These are phyloP conservation scores for Pecten maximus DNA, from an alignment of 2,888 invertebrate species.

Conservation along the genomic window DNA sequence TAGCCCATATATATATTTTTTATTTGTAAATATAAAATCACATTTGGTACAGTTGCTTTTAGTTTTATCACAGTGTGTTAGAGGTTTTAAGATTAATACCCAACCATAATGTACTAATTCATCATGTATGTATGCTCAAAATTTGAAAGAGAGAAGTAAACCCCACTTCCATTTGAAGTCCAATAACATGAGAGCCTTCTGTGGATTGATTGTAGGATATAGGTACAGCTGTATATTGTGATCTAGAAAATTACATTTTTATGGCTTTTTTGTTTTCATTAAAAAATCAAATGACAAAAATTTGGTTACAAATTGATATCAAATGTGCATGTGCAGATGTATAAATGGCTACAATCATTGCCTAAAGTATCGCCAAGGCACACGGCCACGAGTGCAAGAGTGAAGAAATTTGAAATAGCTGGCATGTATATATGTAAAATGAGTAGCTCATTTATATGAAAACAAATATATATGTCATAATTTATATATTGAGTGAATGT, in stretches of 20 bases:
- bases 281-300: neutral
- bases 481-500: conserved; percentile 4
- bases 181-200: neutral
- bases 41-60: neutral
- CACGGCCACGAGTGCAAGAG: neutral
- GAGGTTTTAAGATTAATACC: neutral
- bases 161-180: neutral
- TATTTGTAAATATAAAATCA: conserved; percentile 4
- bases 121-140: neutral
- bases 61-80: neutral
- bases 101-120: neutral
- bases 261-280: neutral
- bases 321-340: conserved; percentile 12
- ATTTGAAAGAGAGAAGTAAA: neutral
- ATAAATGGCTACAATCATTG: neutral
- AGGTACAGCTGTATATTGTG: neutral
- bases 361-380: neutral
- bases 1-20: neutral
- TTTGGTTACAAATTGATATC: conserved; percentile 22
- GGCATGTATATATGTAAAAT: conserved; percentile 1
- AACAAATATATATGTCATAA: conserved; percentile 28
- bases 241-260: neutral
- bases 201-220: neutral
- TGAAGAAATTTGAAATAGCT: conserved; percentile 17
- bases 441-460: conserved; percentile 1